A percentile compares a stretch with the other conserved stretches of the same genome.
Evolutionary conservation across 2,888 invertebrate species (phyloP).

Genomic region (Cephus nigrinus): DNA sequence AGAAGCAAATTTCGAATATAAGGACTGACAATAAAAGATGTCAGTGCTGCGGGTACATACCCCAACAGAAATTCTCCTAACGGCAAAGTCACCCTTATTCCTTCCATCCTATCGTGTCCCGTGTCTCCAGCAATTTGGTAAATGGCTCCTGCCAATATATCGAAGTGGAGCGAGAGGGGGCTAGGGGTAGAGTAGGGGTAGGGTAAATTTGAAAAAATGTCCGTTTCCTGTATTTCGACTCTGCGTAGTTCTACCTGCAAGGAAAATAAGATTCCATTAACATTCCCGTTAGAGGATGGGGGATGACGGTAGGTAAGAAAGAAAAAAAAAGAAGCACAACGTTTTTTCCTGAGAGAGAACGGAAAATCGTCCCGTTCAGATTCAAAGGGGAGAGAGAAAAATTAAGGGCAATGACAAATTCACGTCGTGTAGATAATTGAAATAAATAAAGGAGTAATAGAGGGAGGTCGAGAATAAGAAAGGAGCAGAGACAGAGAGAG

Average conservation of each 20-base stretch:
- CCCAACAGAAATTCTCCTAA: background rate
- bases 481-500: constrained; percentile 27
- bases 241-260: background rate
- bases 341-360: background rate
- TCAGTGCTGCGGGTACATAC: constrained; percentile 21
- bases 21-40: constrained; percentile 30
- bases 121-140: constrained; percentile 38
- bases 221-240: background rate
- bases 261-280: background rate
- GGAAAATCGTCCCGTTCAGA: background rate
- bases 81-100: constrained; percentile 14
- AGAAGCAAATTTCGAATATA: constrained; percentile 27
- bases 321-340: constrained; percentile 3
- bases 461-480: constrained; percentile 42
- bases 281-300: constrained; percentile 20
- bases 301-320: background rate
- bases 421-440: constrained; percentile 64
- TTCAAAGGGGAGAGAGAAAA: constrained; percentile 30
- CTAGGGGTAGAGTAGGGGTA: background rate
- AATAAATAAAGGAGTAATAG: constrained; percentile 66
- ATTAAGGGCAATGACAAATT: constrained; percentile 65
- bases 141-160: constrained; percentile 45
- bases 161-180: constrained; percentile 10
- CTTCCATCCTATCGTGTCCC: background rate
- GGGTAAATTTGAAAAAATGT: background rate